Percentiles rank a stretch among this genome's conserved stretches.
Evolutionary conservation across 2,113 vertebrate genomes (phyloP).

Genomic region (Aspiorhynchus laticeps): DNA sequence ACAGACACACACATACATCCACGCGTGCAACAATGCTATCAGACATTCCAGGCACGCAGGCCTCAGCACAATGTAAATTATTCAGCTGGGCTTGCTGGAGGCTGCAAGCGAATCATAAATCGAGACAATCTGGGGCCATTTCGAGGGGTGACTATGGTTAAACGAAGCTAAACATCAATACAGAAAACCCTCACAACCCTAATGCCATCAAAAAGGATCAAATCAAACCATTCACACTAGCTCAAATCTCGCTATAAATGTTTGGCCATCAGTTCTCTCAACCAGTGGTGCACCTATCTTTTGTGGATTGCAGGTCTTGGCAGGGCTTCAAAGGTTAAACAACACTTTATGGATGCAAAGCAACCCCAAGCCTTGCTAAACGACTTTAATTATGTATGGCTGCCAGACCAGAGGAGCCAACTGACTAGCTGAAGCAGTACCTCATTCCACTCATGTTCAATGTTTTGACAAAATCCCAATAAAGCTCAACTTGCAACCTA

Average conservation of each 20-base stretch:
- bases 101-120: conserved; percentile 79
- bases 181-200: conserved; percentile 56
- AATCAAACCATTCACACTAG: neutral
- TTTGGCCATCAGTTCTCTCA: neutral
- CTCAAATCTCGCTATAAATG: neutral
- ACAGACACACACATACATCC: conserved; percentile 44
- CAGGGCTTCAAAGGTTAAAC: conserved; percentile 62
- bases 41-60: conserved; percentile 77
- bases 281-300: conserved; percentile 24
- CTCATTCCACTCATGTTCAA: conserved; percentile 9
- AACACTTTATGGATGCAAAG: conserved; percentile 57
- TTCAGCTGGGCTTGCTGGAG: conserved; percentile 78
- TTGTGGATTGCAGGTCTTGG: conserved; percentile 52
- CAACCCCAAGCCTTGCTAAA: conserved; percentile 53
- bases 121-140: conserved; percentile 76
- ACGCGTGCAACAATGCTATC: conserved; percentile 63
- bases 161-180: conserved; percentile 73
- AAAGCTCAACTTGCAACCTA: neutral
- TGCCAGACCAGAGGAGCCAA: conserved; percentile 1
- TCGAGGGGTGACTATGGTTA: conserved; percentile 77
- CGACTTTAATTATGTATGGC: conserved; percentile 59
- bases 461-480: conserved; percentile 7
- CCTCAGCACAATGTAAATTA: conserved; percentile 83
- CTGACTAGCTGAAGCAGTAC: conserved; percentile 25
- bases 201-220: conserved; percentile 18